phyloP scores from a whole-genome alignment of 2,113 vertebrate genomes.

The Mohoua ochrocephala region DNA sequence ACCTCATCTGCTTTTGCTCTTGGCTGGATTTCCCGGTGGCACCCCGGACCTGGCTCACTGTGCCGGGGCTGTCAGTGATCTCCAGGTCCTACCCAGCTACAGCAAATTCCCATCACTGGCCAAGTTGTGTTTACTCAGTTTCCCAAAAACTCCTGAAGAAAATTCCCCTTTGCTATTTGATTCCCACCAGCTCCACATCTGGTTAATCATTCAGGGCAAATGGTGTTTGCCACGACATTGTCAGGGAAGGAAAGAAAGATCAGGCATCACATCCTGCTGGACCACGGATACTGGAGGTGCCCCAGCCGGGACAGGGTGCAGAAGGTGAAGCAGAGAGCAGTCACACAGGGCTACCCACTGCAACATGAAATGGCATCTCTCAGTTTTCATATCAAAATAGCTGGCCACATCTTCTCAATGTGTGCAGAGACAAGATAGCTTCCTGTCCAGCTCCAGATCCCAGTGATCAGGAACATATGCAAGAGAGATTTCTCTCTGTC shows the following conservation, averaged over 20 bases:
- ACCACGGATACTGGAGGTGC: accelerated
- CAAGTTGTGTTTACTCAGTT: background rate
- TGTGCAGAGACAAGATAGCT: background rate
- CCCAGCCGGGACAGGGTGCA: accelerated
- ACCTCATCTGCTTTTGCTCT: background rate
- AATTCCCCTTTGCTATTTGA: background rate
- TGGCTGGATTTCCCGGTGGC: background rate
- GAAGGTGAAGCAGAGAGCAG: background rate
- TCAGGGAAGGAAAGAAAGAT: background rate
- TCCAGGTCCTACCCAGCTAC: background rate
- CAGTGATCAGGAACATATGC: background rate
- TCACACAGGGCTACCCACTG: accelerated
- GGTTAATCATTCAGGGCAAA: background rate
- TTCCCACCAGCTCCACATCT: accelerated
- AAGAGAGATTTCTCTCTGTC: background rate
- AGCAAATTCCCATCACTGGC: background rate
- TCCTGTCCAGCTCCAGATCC: background rate
- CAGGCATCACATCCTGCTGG: background rate
- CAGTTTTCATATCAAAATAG: background rate
- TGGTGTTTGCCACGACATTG: accelerated
- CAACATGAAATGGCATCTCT: background rate
- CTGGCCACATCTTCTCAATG: background rate
- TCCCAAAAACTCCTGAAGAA: background rate
- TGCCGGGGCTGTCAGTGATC: background rate
- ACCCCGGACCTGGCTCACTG: background rate